Percentiles rank a stretch among this genome's conserved stretches.
phyloP scores from a whole-genome alignment of 2,888 invertebrate genomes.

The Halictus quadricinctus region DNA sequence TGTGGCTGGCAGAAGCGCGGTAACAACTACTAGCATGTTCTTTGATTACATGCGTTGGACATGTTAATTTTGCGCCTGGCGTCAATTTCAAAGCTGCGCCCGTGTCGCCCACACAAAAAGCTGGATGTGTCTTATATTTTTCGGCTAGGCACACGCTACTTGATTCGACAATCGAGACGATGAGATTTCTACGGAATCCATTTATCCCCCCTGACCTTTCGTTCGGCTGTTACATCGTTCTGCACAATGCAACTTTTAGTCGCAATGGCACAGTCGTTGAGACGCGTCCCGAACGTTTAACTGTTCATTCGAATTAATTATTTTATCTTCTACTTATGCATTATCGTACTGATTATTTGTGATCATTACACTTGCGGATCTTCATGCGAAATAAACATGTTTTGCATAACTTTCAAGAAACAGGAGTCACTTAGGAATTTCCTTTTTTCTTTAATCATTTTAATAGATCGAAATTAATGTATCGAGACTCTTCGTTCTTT shows the following conservation, averaged over 20 bases:
- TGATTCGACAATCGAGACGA: not conserved
- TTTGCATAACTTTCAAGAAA: no score
- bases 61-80: slow-evolving; percentile 62
- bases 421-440: no score
- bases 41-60: slow-evolving; percentile 62
- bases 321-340: no score
- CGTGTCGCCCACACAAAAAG: slow-evolving; percentile 13
- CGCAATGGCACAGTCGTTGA: no score
- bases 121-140: not conserved
- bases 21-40: slow-evolving; percentile 52
- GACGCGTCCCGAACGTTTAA: no score
- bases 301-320: no score
- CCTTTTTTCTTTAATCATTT: no score
- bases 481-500: no score
- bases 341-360: no score
- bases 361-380: no score
- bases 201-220: not conserved
- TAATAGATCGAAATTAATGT: no score
- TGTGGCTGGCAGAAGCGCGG: slow-evolving; percentile 9
- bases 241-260: not conserved
- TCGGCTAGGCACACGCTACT: slow-evolving; percentile 13
- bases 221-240: not conserved
- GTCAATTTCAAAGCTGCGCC: slow-evolving; percentile 12
- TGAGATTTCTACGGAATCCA: not conserved
- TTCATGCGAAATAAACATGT: no score